phyloP scores from a whole-genome alignment of 2,113 vertebrate genomes.

The Anas platyrhynchos region DNA sequence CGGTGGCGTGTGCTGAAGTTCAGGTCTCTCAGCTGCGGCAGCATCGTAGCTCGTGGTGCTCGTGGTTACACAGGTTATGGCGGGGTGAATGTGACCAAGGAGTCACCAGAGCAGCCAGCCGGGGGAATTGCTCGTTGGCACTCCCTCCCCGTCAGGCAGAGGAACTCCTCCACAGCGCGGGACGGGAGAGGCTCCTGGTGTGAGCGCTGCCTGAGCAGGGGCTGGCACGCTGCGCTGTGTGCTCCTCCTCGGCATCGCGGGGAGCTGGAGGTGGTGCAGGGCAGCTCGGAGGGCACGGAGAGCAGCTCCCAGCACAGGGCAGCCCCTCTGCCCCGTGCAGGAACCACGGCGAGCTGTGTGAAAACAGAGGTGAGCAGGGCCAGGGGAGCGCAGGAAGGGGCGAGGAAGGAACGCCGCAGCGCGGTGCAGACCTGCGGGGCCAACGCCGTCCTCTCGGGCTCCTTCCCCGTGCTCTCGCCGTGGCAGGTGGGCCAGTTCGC shows the following conservation, averaged over 20 bases:
- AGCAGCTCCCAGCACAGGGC: rapidly evolving
- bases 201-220: background rate
- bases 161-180: background rate
- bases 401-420: background rate
- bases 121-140: background rate
- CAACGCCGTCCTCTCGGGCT: background rate
- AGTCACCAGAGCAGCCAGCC: background rate
- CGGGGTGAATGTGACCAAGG: background rate
- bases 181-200: background rate
- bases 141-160: background rate
- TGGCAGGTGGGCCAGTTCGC: rapidly evolving
- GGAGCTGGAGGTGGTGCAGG: rapidly evolving
- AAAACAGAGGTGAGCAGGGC: background rate
- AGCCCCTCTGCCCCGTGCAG: background rate
- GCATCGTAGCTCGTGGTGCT: rapidly evolving
- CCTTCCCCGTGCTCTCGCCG: rapidly evolving
- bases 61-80: background rate
- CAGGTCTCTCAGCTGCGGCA: background rate
- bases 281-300: background rate
- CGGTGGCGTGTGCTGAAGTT: background rate
- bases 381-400: background rate
- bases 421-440: background rate
- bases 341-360: rapidly evolving
- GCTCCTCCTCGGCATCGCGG: background rate
- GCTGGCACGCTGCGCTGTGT: rapidly evolving